Conservation (phyloP, 2,888 invertebrate genomes). For the Microplitis deprimator region DNA sequence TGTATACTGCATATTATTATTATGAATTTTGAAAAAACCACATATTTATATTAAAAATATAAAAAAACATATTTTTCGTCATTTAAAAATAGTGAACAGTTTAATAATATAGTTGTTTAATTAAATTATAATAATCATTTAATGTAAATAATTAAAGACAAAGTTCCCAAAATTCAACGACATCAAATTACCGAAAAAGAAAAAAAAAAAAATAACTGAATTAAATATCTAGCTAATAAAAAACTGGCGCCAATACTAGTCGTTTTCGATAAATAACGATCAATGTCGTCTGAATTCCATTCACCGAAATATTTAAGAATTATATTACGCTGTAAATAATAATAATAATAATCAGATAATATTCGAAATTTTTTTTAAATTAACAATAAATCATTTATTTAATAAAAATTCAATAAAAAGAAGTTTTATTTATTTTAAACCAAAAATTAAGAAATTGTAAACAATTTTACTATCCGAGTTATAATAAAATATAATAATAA, state of each 20-base stretch:
- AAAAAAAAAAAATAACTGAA: conserved; percentile 17
- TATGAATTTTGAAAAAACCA: too few species aligned
- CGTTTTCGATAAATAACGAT: conserved; percentile 51
- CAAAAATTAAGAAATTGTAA: neutral
- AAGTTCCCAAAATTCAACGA: neutral
- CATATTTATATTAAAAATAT: too few species aligned
- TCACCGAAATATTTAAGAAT: conserved; percentile 40
- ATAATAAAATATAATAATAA: neutral
- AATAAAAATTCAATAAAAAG: neutral
- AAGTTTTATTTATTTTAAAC: neutral
- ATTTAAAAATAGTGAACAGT: neutral
- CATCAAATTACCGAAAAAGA: conserved; percentile 22
- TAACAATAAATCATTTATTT: conserved; percentile 14
- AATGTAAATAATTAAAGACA: neutral
- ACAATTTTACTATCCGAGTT: neutral
- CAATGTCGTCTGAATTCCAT: conserved; percentile 48
- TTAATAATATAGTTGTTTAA: neutral
- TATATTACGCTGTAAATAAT: conserved; percentile 8
- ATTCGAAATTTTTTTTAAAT: neutral
- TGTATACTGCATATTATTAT: too few species aligned
- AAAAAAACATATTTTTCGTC: too few species aligned
- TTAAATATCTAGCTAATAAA: conserved; percentile 22
- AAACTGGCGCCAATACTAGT: conserved; percentile 51
- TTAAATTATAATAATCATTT: conserved; percentile 12
- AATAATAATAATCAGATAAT: neutral